phyloP scores from a whole-genome alignment of 2,888 invertebrate genomes.

The Clunio marinus region DNA sequence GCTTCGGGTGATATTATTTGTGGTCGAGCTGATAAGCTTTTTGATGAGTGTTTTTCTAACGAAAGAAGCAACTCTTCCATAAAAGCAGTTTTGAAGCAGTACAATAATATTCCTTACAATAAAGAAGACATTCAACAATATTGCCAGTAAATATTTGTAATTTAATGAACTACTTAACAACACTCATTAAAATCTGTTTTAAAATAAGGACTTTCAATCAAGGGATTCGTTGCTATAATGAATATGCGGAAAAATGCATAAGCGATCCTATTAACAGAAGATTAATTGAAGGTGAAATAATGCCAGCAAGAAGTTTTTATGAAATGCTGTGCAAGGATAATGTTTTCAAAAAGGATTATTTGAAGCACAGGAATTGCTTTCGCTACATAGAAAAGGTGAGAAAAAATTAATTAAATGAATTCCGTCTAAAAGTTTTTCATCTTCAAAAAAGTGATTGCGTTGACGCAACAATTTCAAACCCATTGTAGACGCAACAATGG shows the following conservation, averaged over 20 bases:
- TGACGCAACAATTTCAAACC: too few species aligned
- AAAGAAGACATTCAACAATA: neutral
- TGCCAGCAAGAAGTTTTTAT: slow-evolving; percentile 33
- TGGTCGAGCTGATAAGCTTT: slow-evolving; percentile 15
- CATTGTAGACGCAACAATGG: too few species aligned
- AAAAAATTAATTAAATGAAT: too few species aligned
- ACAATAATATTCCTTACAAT: slow-evolving; percentile 6
- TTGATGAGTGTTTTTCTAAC: slow-evolving; percentile 20
- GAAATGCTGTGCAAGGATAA: slow-evolving; percentile 32
- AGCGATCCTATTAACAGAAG: slow-evolving; percentile 44
- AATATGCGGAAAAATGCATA: slow-evolving; percentile 48
- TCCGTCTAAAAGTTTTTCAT: too few species aligned
- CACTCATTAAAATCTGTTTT: too few species aligned
- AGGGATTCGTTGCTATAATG: slow-evolving; percentile 50
- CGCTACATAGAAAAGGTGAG: slow-evolving; percentile 29
- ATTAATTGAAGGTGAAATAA: slow-evolving; percentile 47
- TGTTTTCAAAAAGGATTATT: slow-evolving; percentile 16
- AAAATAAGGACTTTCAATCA: slow-evolving; percentile 49
- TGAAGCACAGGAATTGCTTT: slow-evolving; percentile 22
- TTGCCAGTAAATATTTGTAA: slow-evolving; percentile 25
- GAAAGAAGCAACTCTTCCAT: slow-evolving; percentile 4
- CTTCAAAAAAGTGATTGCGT: too few species aligned
- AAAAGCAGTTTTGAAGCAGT: neutral
- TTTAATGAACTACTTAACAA: slow-evolving; percentile 6
- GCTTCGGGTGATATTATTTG: slow-evolving; percentile 11